Conservation (phyloP, 1,140 invertebrate genomes). For the Brachionus calyciflorus region DNA sequence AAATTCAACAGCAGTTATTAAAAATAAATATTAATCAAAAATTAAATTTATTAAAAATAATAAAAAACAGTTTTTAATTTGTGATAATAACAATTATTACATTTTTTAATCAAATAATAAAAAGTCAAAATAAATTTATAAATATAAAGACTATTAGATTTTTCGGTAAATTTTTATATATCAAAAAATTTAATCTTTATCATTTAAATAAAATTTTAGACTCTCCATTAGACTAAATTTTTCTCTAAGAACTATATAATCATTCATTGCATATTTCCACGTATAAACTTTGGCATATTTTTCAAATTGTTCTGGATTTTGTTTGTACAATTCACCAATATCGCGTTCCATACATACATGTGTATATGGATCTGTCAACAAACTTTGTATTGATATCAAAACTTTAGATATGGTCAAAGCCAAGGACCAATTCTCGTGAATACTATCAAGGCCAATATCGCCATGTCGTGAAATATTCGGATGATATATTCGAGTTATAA, state of each 20-base stretch:
- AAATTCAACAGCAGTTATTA: too few species aligned
- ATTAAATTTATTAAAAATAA: too few species aligned
- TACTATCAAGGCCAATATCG: slow-evolving; percentile 90
- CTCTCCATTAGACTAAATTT: background rate
- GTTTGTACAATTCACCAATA: slow-evolving; percentile 75
- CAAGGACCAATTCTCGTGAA: slow-evolving; percentile 84
- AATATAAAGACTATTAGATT: too few species aligned
- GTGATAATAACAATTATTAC: too few species aligned
- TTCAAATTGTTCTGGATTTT: slow-evolving; percentile 74
- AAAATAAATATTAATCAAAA: too few species aligned
- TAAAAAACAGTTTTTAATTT: too few species aligned
- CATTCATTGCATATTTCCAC: slow-evolving; percentile 86
- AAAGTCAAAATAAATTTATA: too few species aligned
- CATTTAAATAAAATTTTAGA: background rate
- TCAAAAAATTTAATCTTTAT: background rate
- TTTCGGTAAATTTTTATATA: background rate
- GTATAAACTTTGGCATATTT: slow-evolving; percentile 80
- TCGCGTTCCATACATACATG: slow-evolving; percentile 88
- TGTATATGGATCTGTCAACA: slow-evolving; percentile 86
- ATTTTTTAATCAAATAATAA: too few species aligned
- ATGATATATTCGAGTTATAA: slow-evolving; percentile 85
- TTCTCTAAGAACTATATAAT: slow-evolving; percentile 56
- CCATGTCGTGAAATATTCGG: slow-evolving; percentile 90
- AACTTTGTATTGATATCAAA: slow-evolving; percentile 69
- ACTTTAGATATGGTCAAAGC: slow-evolving; percentile 83